phyloP scores from a whole-genome alignment of 1,140 invertebrate species.

The Hyposmocoma kahamanoa region DNA sequence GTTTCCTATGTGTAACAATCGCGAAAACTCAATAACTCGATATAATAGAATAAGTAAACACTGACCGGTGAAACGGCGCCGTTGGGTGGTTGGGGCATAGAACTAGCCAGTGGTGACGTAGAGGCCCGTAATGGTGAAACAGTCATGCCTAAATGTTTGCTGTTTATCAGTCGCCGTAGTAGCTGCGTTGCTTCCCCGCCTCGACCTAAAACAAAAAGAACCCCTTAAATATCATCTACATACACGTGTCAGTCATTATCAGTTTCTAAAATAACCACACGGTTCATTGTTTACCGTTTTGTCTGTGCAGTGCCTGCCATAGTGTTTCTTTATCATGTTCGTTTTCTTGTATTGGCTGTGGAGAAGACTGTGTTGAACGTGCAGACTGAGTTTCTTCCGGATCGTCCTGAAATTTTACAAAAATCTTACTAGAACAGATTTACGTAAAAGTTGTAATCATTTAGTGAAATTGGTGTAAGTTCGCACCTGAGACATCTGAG shows the following conservation, averaged over 20 bases:
- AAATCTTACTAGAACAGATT: neutral
- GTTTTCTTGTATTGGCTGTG: constrained; percentile 50
- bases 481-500: constrained; percentile 66
- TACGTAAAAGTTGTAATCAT: too few relatives aligned
- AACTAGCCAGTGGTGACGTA: constrained; percentile 36
- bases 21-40: too few relatives aligned
- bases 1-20: too few relatives aligned
- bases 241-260: too few relatives aligned
- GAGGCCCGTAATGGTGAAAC: constrained; percentile 64
- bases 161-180: constrained; percentile 81
- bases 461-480: too few relatives aligned
- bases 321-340: constrained; percentile 62
- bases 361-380: constrained; percentile 60
- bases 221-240: neutral
- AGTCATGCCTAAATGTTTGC: constrained; percentile 81
- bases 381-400: constrained; percentile 66
- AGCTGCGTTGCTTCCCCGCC: constrained; percentile 82
- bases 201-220: constrained; percentile 36
- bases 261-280: too few relatives aligned
- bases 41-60: too few relatives aligned
- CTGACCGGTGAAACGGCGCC: constrained; percentile 59
- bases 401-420: constrained; percentile 42
- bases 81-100: constrained; percentile 40
- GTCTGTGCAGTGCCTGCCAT: constrained; percentile 68
- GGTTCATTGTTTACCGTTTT: constrained; percentile 68